These are phyloP conservation scores for Sylvia atricapilla DNA, from an alignment of 2,113 vertebrate species.

Conservation along the genomic window DNA sequence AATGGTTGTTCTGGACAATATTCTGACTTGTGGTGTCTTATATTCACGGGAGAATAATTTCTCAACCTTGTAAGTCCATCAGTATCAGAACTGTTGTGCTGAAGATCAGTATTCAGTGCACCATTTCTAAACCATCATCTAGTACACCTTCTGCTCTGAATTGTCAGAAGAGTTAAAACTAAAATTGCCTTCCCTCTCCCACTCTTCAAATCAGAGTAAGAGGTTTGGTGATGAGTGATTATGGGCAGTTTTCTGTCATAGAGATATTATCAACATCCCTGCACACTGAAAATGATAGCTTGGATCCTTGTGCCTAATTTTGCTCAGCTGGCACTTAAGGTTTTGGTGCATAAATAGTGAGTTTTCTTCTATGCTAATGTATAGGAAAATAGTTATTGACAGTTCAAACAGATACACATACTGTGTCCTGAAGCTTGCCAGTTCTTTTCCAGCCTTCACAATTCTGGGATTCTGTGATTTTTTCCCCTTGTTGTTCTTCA, in stretches of 20 bases:
- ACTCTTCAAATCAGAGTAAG: constrained; percentile 18
- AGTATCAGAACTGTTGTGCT: neutral
- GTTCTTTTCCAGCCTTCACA: neutral
- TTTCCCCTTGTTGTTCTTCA: fast-evolving
- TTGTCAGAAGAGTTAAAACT: neutral
- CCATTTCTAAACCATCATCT: neutral
- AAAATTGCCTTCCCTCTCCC: neutral
- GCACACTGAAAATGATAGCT: neutral
- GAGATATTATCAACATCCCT: neutral
- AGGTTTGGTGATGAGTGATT: neutral
- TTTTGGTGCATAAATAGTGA: neutral
- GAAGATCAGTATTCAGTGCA: neutral
- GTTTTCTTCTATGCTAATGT: neutral
- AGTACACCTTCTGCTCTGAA: neutral
- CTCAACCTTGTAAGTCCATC: neutral
- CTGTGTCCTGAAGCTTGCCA: neutral
- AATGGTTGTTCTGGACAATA: neutral
- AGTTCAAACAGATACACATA: neutral
- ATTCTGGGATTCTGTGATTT: neutral
- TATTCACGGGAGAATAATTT: neutral
- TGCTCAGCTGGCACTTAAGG: neutral
- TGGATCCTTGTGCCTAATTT: neutral
- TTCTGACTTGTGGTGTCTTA: neutral
- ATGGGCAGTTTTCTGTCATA: neutral
- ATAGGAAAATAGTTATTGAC: neutral